phyloP scores from a whole-genome alignment of 2,888 invertebrate genomes.

The Parasteatoda lunata region DNA sequence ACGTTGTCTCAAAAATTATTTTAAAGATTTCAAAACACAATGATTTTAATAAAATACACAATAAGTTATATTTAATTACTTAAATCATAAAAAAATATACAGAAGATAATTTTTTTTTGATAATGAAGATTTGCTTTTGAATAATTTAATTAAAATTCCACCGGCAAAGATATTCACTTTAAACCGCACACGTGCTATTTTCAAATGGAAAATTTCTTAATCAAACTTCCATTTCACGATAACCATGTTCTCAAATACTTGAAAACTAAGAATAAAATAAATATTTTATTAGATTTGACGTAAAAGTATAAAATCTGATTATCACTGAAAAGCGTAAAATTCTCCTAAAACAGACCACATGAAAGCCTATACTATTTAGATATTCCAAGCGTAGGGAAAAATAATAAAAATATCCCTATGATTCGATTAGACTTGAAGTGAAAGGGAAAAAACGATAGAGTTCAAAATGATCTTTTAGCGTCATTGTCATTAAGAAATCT shows the following conservation, averaged over 20 bases:
- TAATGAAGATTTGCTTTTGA: too few species aligned
- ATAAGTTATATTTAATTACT: too few species aligned
- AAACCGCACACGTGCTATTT: too few species aligned
- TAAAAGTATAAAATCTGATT: not conserved
- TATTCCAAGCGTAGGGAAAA: not conserved
- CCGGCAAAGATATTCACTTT: too few species aligned
- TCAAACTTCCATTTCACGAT: not conserved
- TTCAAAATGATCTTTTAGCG: slow-evolving; percentile 54
- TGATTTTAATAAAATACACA: too few species aligned
- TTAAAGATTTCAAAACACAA: too few species aligned
- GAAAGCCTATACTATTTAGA: not conserved
- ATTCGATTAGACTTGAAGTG: slow-evolving; percentile 52
- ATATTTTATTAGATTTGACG: not conserved
- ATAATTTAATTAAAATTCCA: too few species aligned
- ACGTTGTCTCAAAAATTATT: too few species aligned
- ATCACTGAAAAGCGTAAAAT: not conserved
- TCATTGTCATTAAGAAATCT: slow-evolving; percentile 58
- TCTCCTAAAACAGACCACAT: too few species aligned
- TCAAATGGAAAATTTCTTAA: too few species aligned
- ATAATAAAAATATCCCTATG: slow-evolving; percentile 44
- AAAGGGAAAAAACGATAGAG: slow-evolving; percentile 31
- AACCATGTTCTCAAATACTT: not conserved
- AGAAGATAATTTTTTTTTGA: too few species aligned
- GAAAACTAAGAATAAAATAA: not conserved
- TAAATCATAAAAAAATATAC: too few species aligned